Evolutionary conservation across 2,113 vertebrate species (phyloP).

Genomic region (Protobothrops mucrosquamatus): DNA sequence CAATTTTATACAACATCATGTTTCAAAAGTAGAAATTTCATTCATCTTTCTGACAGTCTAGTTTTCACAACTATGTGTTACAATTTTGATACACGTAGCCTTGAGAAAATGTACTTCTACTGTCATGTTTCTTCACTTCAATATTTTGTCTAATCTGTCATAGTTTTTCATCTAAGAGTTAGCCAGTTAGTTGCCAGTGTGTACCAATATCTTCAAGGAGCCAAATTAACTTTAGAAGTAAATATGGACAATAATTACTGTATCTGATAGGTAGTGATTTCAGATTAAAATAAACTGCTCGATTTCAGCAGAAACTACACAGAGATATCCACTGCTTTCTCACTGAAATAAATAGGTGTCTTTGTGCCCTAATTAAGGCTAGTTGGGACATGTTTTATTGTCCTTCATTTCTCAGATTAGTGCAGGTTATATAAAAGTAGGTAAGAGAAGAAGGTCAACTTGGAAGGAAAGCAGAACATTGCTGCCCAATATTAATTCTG

Average conservation of each 20-base stretch:
- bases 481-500: not conserved
- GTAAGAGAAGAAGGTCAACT: not conserved
- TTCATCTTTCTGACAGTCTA: not conserved
- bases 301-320: not conserved
- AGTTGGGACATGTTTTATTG: not conserved
- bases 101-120: not conserved
- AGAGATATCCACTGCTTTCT: not conserved
- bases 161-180: not conserved
- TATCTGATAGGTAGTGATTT: not conserved
- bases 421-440: not conserved
- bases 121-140: not conserved
- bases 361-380: not conserved
- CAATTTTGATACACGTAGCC: not conserved
- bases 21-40: not conserved
- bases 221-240: not conserved
- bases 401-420: not conserved
- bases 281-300: not conserved
- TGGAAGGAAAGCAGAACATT: not conserved
- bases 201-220: not conserved
- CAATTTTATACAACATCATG: not conserved
- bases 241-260: not conserved
- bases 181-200: not conserved
- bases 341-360: not conserved
- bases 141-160: not conserved
- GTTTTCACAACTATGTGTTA: not conserved